Evolutionary conservation across 2,888 invertebrate genomes (phyloP), one percentile per base, ranked within the genome.

Genomic region (Drosophila falleni): DNA sequence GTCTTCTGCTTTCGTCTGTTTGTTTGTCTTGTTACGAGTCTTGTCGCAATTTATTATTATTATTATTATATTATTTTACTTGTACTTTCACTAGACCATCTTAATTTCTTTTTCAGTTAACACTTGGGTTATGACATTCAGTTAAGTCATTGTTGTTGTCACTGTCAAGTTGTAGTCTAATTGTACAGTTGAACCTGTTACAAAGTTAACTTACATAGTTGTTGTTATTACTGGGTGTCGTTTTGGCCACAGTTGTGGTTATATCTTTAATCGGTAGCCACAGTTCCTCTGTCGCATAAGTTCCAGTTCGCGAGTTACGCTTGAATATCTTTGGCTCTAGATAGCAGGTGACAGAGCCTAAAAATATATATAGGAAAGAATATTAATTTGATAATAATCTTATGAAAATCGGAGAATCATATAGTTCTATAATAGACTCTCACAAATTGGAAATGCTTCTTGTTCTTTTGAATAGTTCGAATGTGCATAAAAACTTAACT

Each of bases 271-370:
- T 91, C 9, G 92, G 92, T 74, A 91, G 72, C 93, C 93, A 93
- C 9, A 93, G 79, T 74, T 93, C 93, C 50, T 92, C 92, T 3
- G 92, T 92, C 37, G 88, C 59, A 74, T 88, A 93, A 13, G 85
- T 76, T 11, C 92, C 92, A 44, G 75, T 90, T 46, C 89, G 81
- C 3, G 87, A 16, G 70, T 91, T 92, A 42, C 91, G 91, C 56
- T 90, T 91, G 55, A 93, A 93, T 13, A 92, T 74, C 78, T 93
- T 93, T 39, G 92, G 90, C 70, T 93, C 92, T 60, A 93, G 84
- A 68, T 92, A 93, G 65, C 92, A 93, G n/a, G 93, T 93, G 3
- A 93, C 93, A n/a, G 93, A 91, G 16, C 93, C 93, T 92, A 33
- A 11, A 33, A 35, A 35, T 46, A 50, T 13, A 15, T 11, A 13